Percentiles rank a stretch among this genome's conserved stretches.
phyloP scores from a whole-genome alignment of 2,888 invertebrate species.

The Drosophila infuscata region DNA sequence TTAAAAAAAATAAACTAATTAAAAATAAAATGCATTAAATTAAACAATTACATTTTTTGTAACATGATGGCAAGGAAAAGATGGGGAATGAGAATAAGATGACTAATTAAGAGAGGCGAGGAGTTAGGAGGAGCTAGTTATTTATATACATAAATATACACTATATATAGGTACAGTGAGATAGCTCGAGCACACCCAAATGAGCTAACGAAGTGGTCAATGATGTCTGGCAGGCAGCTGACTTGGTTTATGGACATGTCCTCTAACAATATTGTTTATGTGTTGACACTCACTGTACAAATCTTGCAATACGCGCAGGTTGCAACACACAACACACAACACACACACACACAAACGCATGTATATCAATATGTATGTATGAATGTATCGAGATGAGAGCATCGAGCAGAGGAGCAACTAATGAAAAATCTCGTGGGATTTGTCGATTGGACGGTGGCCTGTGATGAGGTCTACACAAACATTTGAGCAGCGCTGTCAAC shows the following conservation, averaged over 20 bases:
- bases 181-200: slow-evolving; percentile 23
- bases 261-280: slow-evolving; percentile 63
- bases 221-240: slow-evolving; percentile 44
- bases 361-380: not conserved
- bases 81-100: not conserved
- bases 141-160: too few relatives aligned
- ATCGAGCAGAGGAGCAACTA: slow-evolving; percentile 40
- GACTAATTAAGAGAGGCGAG: not conserved
- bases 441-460: slow-evolving; percentile 31
- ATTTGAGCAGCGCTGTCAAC: slow-evolving; percentile 70
- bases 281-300: slow-evolving; percentile 33
- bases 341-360: slow-evolving; percentile 14
- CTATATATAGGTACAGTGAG: too few relatives aligned
- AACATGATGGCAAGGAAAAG: too few relatives aligned
- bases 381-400: slow-evolving; percentile 1
- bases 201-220: slow-evolving; percentile 34
- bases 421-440: slow-evolving; percentile 63
- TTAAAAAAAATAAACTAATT: not conserved
- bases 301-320: slow-evolving; percentile 15
- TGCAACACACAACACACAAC: slow-evolving; percentile 46
- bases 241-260: slow-evolving; percentile 55
- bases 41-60: not conserved
- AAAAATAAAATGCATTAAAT: not conserved
- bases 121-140: not conserved
- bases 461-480: slow-evolving; percentile 61